Conservation (phyloP, 2,888 invertebrate species). For the Agapetus fuscipes region DNA sequence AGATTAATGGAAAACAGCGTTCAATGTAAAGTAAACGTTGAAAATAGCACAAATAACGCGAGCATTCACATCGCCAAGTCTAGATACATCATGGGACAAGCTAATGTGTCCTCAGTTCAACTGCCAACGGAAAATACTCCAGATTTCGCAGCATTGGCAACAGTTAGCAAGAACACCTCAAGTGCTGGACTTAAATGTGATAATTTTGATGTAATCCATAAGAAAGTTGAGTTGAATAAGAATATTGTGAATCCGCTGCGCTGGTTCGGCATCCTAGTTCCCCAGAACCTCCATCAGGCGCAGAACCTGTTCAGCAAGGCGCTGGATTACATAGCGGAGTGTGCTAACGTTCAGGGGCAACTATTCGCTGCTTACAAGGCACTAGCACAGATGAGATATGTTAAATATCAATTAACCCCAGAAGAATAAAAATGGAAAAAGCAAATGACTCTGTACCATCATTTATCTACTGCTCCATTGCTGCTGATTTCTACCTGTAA, state of each 20-base stretch:
- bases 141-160: slow-evolving; percentile 37
- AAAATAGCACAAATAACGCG: slow-evolving; percentile 58
- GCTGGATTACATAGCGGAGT: slow-evolving; percentile 54
- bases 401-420: slow-evolving; percentile 14
- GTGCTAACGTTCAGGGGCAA: slow-evolving; percentile 59
- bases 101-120: slow-evolving; percentile 57
- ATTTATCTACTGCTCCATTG: no score
- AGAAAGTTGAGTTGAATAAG: slow-evolving; percentile 29
- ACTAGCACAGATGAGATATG: slow-evolving; percentile 10
- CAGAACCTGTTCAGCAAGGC: slow-evolving; percentile 64
- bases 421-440: slow-evolving; percentile 12
- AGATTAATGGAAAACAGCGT: slow-evolving; percentile 68
- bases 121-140: slow-evolving; percentile 55
- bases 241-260: slow-evolving; percentile 56
- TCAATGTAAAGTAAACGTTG: slow-evolving; percentile 55
- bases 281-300: slow-evolving; percentile 65
- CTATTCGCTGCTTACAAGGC: slow-evolving; percentile 29
- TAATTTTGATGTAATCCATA: slow-evolving; percentile 29
- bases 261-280: slow-evolving; percentile 84
- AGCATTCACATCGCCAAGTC: slow-evolving; percentile 64
- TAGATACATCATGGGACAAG: slow-evolving; percentile 70
- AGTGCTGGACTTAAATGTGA: slow-evolving; percentile 31
- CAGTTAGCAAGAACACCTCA: slow-evolving; percentile 29
- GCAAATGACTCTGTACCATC: no score
- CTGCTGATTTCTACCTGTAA: no score